phyloP scores from a whole-genome alignment of 2,888 invertebrate species.

The Cantharis lateralis region DNA sequence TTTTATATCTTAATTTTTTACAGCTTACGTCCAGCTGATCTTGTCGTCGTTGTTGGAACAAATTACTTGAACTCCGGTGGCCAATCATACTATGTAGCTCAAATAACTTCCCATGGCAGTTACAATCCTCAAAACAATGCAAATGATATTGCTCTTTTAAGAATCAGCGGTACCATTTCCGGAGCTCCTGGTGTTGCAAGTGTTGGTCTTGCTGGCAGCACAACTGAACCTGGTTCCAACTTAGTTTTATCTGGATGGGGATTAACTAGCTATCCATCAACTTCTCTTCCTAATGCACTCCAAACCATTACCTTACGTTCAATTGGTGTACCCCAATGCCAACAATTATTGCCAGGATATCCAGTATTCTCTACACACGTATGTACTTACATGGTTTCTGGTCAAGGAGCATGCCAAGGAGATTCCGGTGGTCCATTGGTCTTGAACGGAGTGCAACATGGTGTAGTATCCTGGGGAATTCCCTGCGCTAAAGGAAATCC shows the following conservation, averaged over 20 bases:
- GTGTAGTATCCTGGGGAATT: conserved; percentile 5
- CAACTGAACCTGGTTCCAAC: conserved; percentile 1
- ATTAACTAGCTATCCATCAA: conserved; percentile 58
- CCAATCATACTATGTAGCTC: conserved; percentile 48
- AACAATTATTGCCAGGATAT: neutral
- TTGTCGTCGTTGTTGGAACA: neutral
- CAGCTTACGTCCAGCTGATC: neutral
- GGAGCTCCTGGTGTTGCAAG: neutral
- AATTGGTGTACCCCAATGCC: conserved; percentile 53
- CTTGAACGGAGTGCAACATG: neutral
- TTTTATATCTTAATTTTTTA: neutral
- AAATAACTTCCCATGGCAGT: conserved; percentile 54
- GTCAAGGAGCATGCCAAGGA: neutral
- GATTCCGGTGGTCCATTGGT: conserved; percentile 4
- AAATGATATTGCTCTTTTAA: conserved; percentile 35
- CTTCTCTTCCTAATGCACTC: conserved; percentile 58
- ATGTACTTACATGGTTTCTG: neutral
- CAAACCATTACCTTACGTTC: conserved; percentile 60
- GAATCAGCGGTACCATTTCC: conserved; percentile 8
- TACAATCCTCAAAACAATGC: conserved; percentile 48
- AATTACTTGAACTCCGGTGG: neutral
- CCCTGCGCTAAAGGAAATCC: conserved; percentile 6
- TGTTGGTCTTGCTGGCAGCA: neutral
- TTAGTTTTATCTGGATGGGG: conserved; percentile 31
- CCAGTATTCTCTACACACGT: neutral